These are phyloP conservation scores for Ferrisia virgata DNA, from an alignment of 2,888 invertebrate genomes.

Conservation along the genomic window DNA sequence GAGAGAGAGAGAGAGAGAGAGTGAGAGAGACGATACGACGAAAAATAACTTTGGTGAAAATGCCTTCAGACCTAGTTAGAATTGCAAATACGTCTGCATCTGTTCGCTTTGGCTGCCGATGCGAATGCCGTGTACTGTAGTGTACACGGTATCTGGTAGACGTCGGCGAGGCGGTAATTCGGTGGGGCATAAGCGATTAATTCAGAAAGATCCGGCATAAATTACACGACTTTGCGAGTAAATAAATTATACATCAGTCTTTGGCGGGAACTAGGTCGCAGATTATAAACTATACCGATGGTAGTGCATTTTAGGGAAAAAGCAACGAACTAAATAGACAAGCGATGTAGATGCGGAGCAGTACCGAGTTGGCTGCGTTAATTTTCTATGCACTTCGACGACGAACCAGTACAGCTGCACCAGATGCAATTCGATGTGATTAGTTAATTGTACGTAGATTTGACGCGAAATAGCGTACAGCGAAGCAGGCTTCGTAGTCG, in stretches of 20 bases:
- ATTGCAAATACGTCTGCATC: conserved; percentile 36
- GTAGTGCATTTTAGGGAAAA: background rate
- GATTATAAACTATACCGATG: conserved; percentile 20
- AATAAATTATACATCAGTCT: conserved; percentile 33
- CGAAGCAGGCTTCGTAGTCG: background rate
- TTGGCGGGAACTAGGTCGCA: conserved; percentile 9
- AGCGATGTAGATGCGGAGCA: too few relatives aligned
- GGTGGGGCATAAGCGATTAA: conserved; percentile 31
- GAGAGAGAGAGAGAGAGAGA: too few relatives aligned
- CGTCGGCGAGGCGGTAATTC: conserved; percentile 19
- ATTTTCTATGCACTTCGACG: background rate
- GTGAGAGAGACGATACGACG: background rate
- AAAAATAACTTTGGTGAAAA: conserved; percentile 3
- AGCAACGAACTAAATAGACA: too few relatives aligned
- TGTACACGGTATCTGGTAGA: background rate
- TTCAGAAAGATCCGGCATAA: conserved; percentile 30
- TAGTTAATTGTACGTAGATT: background rate
- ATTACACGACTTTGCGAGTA: conserved; percentile 15
- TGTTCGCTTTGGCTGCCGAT: background rate
- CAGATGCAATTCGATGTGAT: background rate
- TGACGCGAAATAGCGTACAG: background rate
- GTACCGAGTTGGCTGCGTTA: too few relatives aligned
- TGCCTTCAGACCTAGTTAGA: conserved; percentile 16
- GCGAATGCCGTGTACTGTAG: background rate
- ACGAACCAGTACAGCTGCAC: background rate